phyloP scores from a whole-genome alignment of 92 coral and sea anemone genomes.

The Plumapathes pennacea region DNA sequence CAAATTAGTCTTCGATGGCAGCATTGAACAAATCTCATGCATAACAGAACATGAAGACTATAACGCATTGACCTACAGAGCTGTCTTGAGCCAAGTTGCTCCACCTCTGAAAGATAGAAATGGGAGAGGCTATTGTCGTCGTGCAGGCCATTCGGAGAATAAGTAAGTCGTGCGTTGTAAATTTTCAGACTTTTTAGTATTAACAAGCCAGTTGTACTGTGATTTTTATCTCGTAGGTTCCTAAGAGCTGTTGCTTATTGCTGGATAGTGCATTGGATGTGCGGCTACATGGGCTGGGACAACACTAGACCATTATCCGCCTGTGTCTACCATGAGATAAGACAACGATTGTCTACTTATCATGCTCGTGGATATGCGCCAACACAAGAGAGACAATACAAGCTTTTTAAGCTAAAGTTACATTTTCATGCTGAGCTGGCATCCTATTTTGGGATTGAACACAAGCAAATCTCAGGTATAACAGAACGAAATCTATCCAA shows the following conservation, averaged over 20 bases:
- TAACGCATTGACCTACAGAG: slow-evolving; percentile 14
- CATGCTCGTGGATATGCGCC: no score
- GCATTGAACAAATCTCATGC: slow-evolving; percentile 17
- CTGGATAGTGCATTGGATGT: slow-evolving; percentile 16
- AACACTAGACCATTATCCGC: slow-evolving; percentile 13
- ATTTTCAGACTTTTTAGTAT: neutral
- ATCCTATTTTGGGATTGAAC: no score
- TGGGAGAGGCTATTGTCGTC: slow-evolving; percentile 10
- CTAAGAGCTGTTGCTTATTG: slow-evolving; percentile 30
- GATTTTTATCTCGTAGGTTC: slow-evolving; percentile 2
- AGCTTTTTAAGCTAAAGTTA: no score
- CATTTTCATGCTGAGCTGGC: no score
- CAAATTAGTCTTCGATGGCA: slow-evolving; percentile 24
- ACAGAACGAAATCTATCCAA: neutral
- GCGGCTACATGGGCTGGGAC: slow-evolving; percentile 34
- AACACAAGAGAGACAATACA: no score
- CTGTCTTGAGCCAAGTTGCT: slow-evolving; percentile 10
- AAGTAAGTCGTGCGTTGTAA: neutral
- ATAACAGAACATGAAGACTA: slow-evolving; percentile 28
- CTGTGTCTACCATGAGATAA: slow-evolving; percentile 14
- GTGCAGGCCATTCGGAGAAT: slow-evolving; percentile 13
- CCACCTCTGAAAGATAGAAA: slow-evolving; percentile 22
- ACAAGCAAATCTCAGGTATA: neutral
- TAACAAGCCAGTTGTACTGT: neutral
- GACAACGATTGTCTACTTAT: neutral